These are phyloP conservation scores for Picathartes gymnocephalus DNA, from an alignment of 2,113 vertebrate species.

Conservation along the genomic window DNA sequence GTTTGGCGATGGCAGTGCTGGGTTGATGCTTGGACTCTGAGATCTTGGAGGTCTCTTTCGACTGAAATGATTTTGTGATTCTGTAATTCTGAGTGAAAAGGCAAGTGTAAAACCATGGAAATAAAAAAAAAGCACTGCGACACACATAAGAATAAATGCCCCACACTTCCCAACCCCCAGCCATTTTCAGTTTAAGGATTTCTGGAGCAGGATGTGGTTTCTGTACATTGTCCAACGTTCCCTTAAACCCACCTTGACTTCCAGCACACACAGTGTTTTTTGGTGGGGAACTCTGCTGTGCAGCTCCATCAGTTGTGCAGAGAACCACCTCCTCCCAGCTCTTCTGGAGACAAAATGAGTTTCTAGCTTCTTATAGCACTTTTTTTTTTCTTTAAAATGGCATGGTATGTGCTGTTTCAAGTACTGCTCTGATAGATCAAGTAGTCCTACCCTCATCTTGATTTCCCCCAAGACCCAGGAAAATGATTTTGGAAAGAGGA, in stretches of 20 bases:
- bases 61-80: background rate
- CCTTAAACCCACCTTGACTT: background rate
- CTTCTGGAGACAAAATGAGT: background rate
- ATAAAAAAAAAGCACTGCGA: background rate
- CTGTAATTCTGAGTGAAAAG: background rate
- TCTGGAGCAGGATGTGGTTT: background rate
- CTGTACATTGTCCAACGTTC: background rate
- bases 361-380: background rate
- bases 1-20: background rate
- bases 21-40: background rate
- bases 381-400: background rate
- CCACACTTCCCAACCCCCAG: background rate
- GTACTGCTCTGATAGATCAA: background rate
- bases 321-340: background rate
- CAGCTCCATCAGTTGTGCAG: background rate
- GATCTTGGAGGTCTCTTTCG: background rate
- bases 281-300: background rate
- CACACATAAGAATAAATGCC: background rate
- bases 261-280: background rate
- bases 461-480: background rate
- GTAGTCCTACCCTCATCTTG: background rate
- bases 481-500: slow-evolving; percentile 15
- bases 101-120: background rate
- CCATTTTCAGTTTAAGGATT: background rate
- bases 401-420: background rate